Base-by-base conservation (phyloP, 2,113 vertebrate genomes). In the Anser brachyrhynchus region DNA sequence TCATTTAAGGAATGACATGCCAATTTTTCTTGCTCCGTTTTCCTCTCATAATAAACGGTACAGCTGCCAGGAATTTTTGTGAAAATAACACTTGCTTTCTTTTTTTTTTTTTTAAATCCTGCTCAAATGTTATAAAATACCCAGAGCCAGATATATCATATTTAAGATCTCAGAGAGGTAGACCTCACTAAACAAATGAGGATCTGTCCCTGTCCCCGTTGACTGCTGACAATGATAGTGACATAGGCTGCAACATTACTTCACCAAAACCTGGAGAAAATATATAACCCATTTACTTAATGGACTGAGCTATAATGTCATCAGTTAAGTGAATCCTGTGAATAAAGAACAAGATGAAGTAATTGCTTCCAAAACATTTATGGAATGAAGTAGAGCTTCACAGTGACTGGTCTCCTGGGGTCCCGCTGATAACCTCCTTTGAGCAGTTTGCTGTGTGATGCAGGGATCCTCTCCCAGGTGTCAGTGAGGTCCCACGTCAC, bases 291-390 rank as follows among this genome's bases (percentile, higher is more conserved):
- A 93, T 95, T 96, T 97, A 95, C 91, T 96, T 96, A 97, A 97
- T 97, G 96, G 95, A 91, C 95, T 97, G 94, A 94, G 72, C 85
- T 93, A 37, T 95, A 96, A 95, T 96, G 95, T 96, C 96, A 96
- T 94, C 91, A 92, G 89, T 96, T 96, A 96, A 96, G 94, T 93
- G 94, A 95, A 95, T 95, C 79, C 93, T 0, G 52, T 91, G 94
- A 95, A 96, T 97, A 90, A 96, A 95, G 95, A 95, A 91, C 78
- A 94, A 94, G 96, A 95, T 84, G 96, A 92, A 97, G 94, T 97
- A 96, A 97, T 96, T 96, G 95, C 94, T 96, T 97, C 87, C 96
- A 96, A 97, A 97, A 96, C 92, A 95, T 96, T 96, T 91, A 93
- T 95, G 94, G 93, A 96, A 96, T 94, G 91, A 96, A 95, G 84